Evolutionary conservation across 2,113 vertebrate species (phyloP), one percentile per base, ranked within the genome.

Genomic region (Misgurnus mizolepis): DNA sequence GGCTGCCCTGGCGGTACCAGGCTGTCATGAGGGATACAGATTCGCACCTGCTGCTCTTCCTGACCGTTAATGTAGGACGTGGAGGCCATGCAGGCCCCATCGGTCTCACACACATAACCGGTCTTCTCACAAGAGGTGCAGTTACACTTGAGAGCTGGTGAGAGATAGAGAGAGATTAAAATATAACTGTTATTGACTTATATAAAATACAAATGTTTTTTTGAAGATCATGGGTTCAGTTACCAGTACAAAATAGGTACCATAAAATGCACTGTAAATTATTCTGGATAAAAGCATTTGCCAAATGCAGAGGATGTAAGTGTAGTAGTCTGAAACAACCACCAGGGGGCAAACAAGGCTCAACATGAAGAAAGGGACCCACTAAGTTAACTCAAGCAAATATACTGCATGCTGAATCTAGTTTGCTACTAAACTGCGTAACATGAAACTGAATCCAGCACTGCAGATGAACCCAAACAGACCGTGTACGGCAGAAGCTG

Each of bases 41-140:
- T 94, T 66, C 98, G 93, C 3, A 97, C 89, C 0, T 97, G 95
- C 77, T 95, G 94, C 76, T 96, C 93, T 72, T 94, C 93, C 73
- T 94, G 89, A 0, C 95, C 95, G 0, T 94, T 85, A 82, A 92
- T 93, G 89, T 92, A 93, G 87, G 94, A 96, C 3, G 96, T 97
- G 0, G 97, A 98, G 76, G 96, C 95, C 94, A 99, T 97, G 91
- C 98, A 99, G 47, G 95, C 97, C 0, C 98, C 98, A 15, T 99
- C 96, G 0, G 98, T 99, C 83, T 97, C 95, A 0, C 98, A 99
- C 1, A 96, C 98, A 87, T 92, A 95, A 85, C 95, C 95, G 0
- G 91, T 90, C 89, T 95, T 96, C 69, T 95, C 94, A 88, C 98
- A 99, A 86, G 90, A 93, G 0, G 96, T 97, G 87, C 98, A 99